phyloP scores from a whole-genome alignment of 2,797 vertebrate species.

The Acanthurus lineatus region DNA sequence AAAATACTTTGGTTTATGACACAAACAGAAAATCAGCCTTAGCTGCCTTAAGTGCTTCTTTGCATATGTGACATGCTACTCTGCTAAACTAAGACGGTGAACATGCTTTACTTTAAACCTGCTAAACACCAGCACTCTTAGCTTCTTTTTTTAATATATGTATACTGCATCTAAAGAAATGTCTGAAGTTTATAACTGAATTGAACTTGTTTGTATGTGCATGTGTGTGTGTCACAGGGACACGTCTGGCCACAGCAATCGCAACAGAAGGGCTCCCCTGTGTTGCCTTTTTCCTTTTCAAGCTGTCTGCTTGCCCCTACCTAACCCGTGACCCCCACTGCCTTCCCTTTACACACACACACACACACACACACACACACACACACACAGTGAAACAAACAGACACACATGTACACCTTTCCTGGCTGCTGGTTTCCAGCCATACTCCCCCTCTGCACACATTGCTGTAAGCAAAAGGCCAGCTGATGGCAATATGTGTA shows the following conservation, averaged over 20 bases:
- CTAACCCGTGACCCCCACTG: constrained; percentile 38
- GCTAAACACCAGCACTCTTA: neutral
- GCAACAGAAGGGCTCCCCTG: constrained; percentile 75
- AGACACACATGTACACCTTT: constrained; percentile 43
- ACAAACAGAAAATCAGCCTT: neutral
- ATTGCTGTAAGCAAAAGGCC: constrained; percentile 62
- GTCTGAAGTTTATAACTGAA: constrained; percentile 22
- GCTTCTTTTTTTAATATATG: neutral
- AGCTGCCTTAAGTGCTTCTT: neutral
- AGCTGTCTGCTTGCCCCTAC: constrained; percentile 68
- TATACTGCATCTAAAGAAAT: no score
- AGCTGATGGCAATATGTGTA: constrained; percentile 71
- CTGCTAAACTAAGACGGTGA: neutral
- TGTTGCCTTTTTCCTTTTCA: constrained; percentile 73
- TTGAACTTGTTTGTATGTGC: constrained; percentile 26
- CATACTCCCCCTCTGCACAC: constrained; percentile 43
- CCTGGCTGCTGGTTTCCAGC: constrained; percentile 60
- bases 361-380: constrained; percentile 26
- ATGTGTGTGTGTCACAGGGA: constrained; percentile 54
- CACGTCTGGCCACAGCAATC: constrained; percentile 73
- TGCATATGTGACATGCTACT: neutral
- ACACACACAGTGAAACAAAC: constrained; percentile 26
- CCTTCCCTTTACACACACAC: constrained; percentile 25
- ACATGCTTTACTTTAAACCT: neutral
- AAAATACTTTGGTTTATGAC: neutral